Evolutionary conservation across 2,113 vertebrate genomes (phyloP).

Genomic region (Clarias macrocephalus): DNA sequence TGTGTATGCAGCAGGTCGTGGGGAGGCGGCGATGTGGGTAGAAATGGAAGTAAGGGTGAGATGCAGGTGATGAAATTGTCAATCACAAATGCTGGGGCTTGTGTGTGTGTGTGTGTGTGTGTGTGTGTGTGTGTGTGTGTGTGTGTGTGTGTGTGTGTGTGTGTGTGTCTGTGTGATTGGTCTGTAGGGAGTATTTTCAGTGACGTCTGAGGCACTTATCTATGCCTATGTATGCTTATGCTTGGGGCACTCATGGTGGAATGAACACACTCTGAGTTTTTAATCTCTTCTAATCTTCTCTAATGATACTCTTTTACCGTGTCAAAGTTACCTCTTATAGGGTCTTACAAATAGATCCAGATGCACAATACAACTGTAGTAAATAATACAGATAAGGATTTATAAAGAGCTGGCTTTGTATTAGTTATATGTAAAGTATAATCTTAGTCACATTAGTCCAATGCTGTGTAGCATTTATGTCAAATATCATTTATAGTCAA

Average conservation of each 20-base stretch:
- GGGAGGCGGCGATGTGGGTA: slow-evolving; percentile 1
- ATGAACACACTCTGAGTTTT: slow-evolving; percentile 56
- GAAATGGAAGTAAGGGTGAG: slow-evolving; percentile 35
- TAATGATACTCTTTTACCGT: slow-evolving; percentile 62
- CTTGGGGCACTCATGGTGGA: slow-evolving; percentile 34
- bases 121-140: not conserved
- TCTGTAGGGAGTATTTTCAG: slow-evolving; percentile 41
- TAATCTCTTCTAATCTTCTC: slow-evolving; percentile 65
- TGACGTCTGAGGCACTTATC: slow-evolving; percentile 50
- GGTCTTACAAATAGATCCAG: slow-evolving; percentile 56
- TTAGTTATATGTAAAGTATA: not conserved
- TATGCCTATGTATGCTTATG: slow-evolving; percentile 21
- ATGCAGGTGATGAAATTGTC: slow-evolving; percentile 52
- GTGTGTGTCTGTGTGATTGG: not conserved
- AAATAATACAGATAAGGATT: slow-evolving; percentile 42
- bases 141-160: not conserved
- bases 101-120: slow-evolving; percentile 10
- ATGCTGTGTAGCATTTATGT: not conserved
- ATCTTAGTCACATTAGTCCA: not conserved
- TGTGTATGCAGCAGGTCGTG: slow-evolving; percentile 12
- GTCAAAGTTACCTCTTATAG: slow-evolving; percentile 41
- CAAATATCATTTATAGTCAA: not conserved
- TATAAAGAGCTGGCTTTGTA: slow-evolving; percentile 30
- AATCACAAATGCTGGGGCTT: slow-evolving; percentile 6
- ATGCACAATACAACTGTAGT: slow-evolving; percentile 35